A percentile compares a stretch with the other conserved stretches of the same genome.
These are phyloP conservation scores for Mythimna loreyi DNA, from an alignment of 2,888 invertebrate genomes.

Conservation along the genomic window DNA sequence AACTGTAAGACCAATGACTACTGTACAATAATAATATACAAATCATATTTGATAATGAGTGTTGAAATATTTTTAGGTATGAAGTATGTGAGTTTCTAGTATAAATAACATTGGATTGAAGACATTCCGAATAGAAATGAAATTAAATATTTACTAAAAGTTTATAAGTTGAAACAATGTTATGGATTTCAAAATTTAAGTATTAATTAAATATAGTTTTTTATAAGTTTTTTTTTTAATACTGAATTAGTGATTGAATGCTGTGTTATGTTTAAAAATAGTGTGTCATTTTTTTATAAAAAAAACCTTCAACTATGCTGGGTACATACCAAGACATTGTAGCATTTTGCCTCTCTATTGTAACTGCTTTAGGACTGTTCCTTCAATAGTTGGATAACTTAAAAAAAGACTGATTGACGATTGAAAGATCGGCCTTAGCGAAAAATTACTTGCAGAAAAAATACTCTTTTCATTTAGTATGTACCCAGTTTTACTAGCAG, in stretches of 20 bases:
- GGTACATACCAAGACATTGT: slow-evolving; percentile 17
- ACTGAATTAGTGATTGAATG: slow-evolving; percentile 78
- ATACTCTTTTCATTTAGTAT: neutral
- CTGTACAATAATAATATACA: slow-evolving; percentile 72
- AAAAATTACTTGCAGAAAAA: neutral
- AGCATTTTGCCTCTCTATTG: neutral
- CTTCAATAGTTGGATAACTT: no score
- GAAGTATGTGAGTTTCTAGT: slow-evolving; percentile 67
- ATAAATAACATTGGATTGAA: slow-evolving; percentile 68
- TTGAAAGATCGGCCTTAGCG: neutral
- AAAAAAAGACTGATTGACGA: no score
- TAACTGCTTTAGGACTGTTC: neutral
- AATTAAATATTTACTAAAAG: slow-evolving; percentile 54
- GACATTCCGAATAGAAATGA: slow-evolving; percentile 73
- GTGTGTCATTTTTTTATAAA: slow-evolving; percentile 70
- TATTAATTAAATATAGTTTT: slow-evolving; percentile 64
- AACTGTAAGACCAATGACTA: slow-evolving; percentile 69
- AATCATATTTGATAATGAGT: slow-evolving; percentile 63
- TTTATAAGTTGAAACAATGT: slow-evolving; percentile 58
- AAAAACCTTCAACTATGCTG: slow-evolving; percentile 52
- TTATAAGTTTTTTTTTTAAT: slow-evolving; percentile 70
- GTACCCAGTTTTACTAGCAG: slow-evolving; percentile 37
- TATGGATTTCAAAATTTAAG: slow-evolving; percentile 66
- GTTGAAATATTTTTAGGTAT: slow-evolving; percentile 65
- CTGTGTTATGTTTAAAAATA: slow-evolving; percentile 80